Evolutionary conservation across 2,888 invertebrate genomes (phyloP).

Genomic region (Electrophaes corylata): DNA sequence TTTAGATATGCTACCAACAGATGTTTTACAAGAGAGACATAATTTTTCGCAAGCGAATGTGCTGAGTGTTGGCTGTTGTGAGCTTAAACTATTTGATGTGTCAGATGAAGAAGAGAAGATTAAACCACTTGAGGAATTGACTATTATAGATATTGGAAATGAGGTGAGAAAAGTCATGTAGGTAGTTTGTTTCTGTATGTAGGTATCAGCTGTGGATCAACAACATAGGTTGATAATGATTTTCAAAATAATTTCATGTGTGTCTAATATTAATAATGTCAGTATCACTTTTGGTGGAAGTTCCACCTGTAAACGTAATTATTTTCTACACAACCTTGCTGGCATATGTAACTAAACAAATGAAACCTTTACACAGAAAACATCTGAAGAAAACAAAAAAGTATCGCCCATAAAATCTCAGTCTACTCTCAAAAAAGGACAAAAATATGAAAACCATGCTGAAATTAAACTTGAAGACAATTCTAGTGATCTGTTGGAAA

Average conservation of each 20-base stretch:
- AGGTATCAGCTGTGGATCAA: background rate
- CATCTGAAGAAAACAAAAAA: background rate
- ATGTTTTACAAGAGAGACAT: slow-evolving; percentile 1
- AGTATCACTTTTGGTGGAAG: no score
- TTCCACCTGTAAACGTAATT: no score
- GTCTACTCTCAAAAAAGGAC: background rate
- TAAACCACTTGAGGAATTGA: slow-evolving; percentile 2
- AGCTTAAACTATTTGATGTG: background rate
- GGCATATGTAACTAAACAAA: background rate
- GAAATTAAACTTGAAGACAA: background rate
- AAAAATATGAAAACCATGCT: background rate
- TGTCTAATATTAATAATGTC: no score
- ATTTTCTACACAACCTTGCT: background rate
- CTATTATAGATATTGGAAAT: background rate
- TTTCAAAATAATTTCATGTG: no score
- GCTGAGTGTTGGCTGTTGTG: no score
- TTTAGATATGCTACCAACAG: background rate
- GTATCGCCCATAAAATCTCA: background rate
- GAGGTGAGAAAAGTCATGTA: slow-evolving; percentile 2
- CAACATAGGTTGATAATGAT: no score
- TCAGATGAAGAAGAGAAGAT: background rate
- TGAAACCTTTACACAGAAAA: background rate
- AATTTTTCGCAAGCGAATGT: background rate
- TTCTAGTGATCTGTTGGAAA: background rate
- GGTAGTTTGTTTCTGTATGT: no score